These are phyloP conservation scores for Chinchilla lanigera DNA, from an alignment of 2,113 vertebrate genomes.

Conservation along the genomic window DNA sequence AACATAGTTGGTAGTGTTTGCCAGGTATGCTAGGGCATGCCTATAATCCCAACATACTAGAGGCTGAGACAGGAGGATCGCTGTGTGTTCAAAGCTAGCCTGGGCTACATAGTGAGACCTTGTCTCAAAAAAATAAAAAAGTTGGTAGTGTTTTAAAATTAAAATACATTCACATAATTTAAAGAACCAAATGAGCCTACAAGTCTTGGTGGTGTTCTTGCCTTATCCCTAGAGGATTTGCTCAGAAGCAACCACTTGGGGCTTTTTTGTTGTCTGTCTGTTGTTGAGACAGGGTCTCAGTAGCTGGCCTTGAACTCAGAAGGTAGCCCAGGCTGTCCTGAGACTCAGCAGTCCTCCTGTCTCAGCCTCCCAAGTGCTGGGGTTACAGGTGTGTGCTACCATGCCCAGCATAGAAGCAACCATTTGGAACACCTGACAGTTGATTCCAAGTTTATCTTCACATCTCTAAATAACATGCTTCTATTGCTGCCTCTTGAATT, in stretches of 20 bases:
- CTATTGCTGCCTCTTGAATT: neutral
- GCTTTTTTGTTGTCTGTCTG: neutral
- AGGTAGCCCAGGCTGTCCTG: neutral
- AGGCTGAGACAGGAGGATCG: neutral
- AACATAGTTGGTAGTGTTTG: neutral
- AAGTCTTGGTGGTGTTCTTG: neutral
- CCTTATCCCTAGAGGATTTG: neutral
- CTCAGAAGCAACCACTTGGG: neutral
- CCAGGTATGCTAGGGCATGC: neutral
- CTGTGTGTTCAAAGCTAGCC: neutral
- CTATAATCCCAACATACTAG: neutral
- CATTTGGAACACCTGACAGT: neutral
- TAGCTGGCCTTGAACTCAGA: neutral
- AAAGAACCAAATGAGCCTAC: neutral
- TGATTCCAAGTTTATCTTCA: neutral
- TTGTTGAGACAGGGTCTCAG: neutral
- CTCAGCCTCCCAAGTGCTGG: neutral
- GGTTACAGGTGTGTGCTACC: neutral
- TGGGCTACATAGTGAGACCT: no score
- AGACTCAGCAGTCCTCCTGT: neutral
- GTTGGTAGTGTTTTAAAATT: neutral
- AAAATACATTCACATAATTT: neutral
- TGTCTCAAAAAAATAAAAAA: neutral
- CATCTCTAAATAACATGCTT: neutral
- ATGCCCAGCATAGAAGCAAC: neutral